phyloP scores from a whole-genome alignment of 2,888 invertebrate genomes.

The Sylvicola fuscatus region DNA sequence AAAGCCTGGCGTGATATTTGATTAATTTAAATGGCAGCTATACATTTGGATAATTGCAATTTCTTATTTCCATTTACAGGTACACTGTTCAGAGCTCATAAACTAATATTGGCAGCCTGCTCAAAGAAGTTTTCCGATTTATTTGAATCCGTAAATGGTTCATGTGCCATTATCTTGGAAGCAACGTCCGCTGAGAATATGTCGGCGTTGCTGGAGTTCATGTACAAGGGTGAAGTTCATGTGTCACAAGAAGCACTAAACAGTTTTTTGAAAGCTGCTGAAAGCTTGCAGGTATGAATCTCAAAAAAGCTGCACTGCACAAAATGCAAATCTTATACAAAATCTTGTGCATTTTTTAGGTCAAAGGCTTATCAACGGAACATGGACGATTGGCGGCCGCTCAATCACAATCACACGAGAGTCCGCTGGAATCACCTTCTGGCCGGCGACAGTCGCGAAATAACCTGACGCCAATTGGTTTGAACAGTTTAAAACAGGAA shows the following conservation, averaged over 20 bases:
- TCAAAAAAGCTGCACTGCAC: neutral
- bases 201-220: conserved; percentile 78
- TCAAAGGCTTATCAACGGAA: conserved; percentile 58
- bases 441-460: conserved; percentile 24
- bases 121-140: conserved; percentile 84
- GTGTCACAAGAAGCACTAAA: conserved; percentile 81
- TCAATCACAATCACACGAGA: conserved; percentile 23
- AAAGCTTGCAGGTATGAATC: conserved; percentile 54
- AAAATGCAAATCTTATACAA: conserved; percentile 1
- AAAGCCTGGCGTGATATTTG: too few species aligned
- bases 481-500: conserved; percentile 22
- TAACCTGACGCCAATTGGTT: conserved; percentile 16
- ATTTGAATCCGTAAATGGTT: conserved; percentile 65
- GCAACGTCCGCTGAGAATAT: conserved; percentile 79
- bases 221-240: conserved; percentile 89
- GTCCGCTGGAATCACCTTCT: conserved; percentile 25
- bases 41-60: too few species aligned
- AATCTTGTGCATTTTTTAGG: conserved; percentile 24
- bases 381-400: conserved; percentile 32
- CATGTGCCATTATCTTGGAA: conserved; percentile 72
- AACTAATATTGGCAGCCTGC: conserved; percentile 78
- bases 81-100: conserved; percentile 79
- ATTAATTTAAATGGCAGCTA: too few species aligned
- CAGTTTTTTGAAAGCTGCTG: conserved; percentile 79
- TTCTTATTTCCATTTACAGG: too few species aligned